Base-by-base conservation (phyloP, 2,888 invertebrate genomes). In the Drosophila formosana region DNA sequence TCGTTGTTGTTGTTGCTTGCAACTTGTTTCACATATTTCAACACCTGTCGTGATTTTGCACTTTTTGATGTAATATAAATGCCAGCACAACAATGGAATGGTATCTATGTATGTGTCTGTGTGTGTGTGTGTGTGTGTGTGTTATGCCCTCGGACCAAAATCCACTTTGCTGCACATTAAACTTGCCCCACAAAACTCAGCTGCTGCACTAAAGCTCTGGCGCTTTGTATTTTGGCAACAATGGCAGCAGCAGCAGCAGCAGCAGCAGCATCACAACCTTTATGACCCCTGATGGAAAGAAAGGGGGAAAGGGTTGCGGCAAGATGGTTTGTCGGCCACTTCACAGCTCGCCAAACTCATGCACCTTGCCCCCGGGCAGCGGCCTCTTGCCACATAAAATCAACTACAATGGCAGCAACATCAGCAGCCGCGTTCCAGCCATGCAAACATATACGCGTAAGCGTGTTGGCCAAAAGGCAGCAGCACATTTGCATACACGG, bases 151-250 rank as follows among this genome's bases (percentile, higher is more conserved):
- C 55, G 55, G 58, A 57, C 69, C 39, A 73, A 77, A 82, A 80
- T 80, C 77, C 80, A 82, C 80, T 85, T 78, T 80, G 76, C 62
- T 65, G 65, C 80, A 66, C 82, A 78, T 67, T 72, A 72, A 78
- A 78, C 82, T 63, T 56, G 66, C 49, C 64, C 66, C 61, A 53
- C 61, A 60, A 57, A 47, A 46, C 46, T 41, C 39, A 13, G 39
- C 39, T 41, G 39, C 3, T 26, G 46, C 58, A 43, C 18, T 45
- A 45, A 56, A 67, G 68, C 49, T 47, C 30, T 37, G 32, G 4
- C 13, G 49, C 41, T 66, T 69, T 70, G 75, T 74, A 55, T 65
- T 73, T 65, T 46, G 68, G 60, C 62, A 78, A 81, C 82, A 80
- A 80, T 81, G 79, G 70, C 64, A 39, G 45, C 43, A 43, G 18